A percentile compares a stretch with the other conserved stretches of the same genome.
Conservation (phyloP, 2,113 vertebrate species). For the Reinhardtius hippoglossoides region DNA sequence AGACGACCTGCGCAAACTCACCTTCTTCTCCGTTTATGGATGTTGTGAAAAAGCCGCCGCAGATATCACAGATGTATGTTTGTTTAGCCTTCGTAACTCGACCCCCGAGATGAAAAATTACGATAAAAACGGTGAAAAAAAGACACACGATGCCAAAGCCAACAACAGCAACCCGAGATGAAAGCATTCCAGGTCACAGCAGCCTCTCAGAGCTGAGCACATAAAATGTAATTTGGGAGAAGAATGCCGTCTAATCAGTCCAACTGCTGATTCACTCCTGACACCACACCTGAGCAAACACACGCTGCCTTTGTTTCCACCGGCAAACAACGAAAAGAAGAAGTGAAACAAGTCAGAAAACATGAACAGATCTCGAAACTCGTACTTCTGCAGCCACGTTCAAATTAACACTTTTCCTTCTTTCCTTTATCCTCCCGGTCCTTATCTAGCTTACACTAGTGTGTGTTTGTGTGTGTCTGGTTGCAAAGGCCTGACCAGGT, state of each 20-base stretch:
- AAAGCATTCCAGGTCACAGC: slow-evolving; percentile 45
- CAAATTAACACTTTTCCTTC: slow-evolving; percentile 18
- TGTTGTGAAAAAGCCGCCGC: neutral
- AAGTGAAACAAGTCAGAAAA: slow-evolving; percentile 28
- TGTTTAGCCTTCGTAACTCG: neutral
- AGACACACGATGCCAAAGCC: neutral
- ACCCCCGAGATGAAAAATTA: neutral
- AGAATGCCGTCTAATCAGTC: slow-evolving; percentile 51
- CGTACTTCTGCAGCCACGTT: neutral
- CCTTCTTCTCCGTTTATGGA: neutral
- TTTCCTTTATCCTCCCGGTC: neutral
- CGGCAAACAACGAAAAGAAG: slow-evolving; percentile 15
- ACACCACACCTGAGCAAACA: slow-evolving; percentile 62
- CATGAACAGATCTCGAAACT: neutral
- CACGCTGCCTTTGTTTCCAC: slow-evolving; percentile 14
- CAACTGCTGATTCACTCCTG: slow-evolving; percentile 26
- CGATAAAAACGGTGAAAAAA: neutral
- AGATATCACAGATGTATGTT: neutral
- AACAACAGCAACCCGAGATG: slow-evolving; percentile 18
- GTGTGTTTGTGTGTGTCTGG: slow-evolving; percentile 35
- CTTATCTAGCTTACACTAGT: slow-evolving; percentile 62
- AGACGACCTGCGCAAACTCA: neutral
- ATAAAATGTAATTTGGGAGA: slow-evolving; percentile 26
- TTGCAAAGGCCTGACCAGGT: slow-evolving; percentile 72
- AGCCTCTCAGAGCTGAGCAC: neutral